A percentile compares a stretch with the other conserved stretches of the same genome.
Conservation (phyloP, 2,888 invertebrate species). For the Ornithoptera priamus region DNA sequence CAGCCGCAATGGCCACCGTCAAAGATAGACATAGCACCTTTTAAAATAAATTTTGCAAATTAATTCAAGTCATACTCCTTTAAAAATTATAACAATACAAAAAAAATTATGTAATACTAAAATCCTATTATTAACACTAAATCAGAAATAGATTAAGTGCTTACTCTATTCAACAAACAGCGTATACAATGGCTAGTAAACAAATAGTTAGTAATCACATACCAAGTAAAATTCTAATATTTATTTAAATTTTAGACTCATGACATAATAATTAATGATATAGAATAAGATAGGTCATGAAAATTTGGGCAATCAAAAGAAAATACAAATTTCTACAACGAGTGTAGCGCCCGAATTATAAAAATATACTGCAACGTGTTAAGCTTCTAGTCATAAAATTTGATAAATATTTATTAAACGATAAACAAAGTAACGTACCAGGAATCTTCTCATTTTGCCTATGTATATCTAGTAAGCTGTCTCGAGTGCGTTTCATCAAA, state of each 20-base stretch:
- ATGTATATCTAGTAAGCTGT: slow-evolving; percentile 56
- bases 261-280: not conserved
- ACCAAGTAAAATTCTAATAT: not conserved
- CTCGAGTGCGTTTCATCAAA: slow-evolving; percentile 64
- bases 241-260: not conserved
- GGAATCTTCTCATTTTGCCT: slow-evolving; percentile 59
- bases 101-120: too few relatives aligned
- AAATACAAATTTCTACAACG: not conserved
- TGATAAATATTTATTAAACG: not conserved
- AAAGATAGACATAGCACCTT: slow-evolving; percentile 59
- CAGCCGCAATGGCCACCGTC: slow-evolving; percentile 60
- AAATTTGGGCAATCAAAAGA: not conserved
- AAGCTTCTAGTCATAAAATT: not conserved
- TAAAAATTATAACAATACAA: too few relatives aligned
- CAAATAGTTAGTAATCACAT: not conserved
- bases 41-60: slow-evolving; percentile 5
- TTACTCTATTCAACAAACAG: too few relatives aligned
- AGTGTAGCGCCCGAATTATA: not conserved
- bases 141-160: too few relatives aligned
- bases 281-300: not conserved
- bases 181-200: too few relatives aligned
- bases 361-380: not conserved
- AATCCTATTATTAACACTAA: too few relatives aligned
- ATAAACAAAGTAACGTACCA: slow-evolving; percentile 53
- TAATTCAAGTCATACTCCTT: too few relatives aligned